Percentiles rank a stretch among this genome's conserved stretches.
These are phyloP conservation scores for Tillus elongatus DNA, from an alignment of 2,888 invertebrate species.

Conservation along the genomic window DNA sequence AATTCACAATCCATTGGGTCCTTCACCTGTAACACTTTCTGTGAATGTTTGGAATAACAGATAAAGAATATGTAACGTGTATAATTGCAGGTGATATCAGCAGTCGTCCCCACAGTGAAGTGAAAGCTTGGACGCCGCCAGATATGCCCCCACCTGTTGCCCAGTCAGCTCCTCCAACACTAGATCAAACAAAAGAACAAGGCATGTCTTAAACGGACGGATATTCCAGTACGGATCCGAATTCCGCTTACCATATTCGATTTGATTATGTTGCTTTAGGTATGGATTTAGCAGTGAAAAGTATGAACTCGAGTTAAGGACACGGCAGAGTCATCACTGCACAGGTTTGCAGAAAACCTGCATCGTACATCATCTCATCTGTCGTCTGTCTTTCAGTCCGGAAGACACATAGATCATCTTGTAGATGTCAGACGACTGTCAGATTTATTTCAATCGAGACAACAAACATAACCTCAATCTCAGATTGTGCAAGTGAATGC, in stretches of 20 bases:
- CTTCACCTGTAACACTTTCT: too few species aligned
- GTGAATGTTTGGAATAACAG: too few species aligned
- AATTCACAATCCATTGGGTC: too few species aligned
- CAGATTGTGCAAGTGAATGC: neutral
- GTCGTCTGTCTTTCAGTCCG: too few species aligned
- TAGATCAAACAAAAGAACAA: constrained; percentile 51
- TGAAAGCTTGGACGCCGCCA: constrained; percentile 65
- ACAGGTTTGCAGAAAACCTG: constrained; percentile 37
- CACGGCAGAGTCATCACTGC: constrained; percentile 36
- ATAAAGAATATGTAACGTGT: too few species aligned
- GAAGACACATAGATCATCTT: too few species aligned
- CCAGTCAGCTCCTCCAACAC: constrained; percentile 58
- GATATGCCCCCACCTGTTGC: constrained; percentile 55
- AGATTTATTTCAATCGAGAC: too few species aligned
- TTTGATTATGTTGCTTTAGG: constrained; percentile 41
- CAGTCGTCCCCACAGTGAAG: constrained; percentile 81
- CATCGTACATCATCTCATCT: too few species aligned
- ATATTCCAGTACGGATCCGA: too few species aligned
- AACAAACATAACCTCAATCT: too few species aligned
- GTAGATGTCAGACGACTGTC: too few species aligned
- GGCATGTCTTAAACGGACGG: constrained; percentile 40
- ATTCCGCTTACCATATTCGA: constrained; percentile 40
- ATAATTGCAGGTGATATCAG: constrained; percentile 74
- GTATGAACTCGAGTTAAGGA: constrained; percentile 37
- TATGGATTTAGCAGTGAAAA: constrained; percentile 40